Conservation (phyloP, 2,888 invertebrate species). For the Malthinus flaveolus region DNA sequence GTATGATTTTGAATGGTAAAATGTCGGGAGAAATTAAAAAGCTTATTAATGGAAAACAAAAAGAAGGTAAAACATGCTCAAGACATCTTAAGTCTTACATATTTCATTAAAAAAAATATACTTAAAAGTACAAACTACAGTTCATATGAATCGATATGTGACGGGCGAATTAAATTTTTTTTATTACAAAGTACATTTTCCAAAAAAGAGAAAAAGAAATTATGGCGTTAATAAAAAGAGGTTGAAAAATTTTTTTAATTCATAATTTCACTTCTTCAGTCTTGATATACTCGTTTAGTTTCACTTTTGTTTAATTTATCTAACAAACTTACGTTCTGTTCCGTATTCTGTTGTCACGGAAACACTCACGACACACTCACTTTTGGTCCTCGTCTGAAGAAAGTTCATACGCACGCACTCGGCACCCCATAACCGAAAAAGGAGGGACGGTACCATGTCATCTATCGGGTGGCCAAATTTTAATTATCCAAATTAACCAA, state of each 20-base stretch:
- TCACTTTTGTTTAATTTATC: constrained; percentile 33
- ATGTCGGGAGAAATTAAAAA: background rate
- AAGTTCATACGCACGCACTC: constrained; percentile 43
- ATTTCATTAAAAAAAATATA: constrained; percentile 25
- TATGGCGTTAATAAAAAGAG: constrained; percentile 34
- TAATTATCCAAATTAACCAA: constrained; percentile 13
- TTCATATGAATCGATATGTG: constrained; percentile 40
- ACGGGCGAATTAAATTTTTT: constrained; percentile 35
- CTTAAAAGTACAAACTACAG: constrained; percentile 31
- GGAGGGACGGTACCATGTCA: constrained; percentile 47
- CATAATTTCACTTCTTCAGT: constrained; percentile 42
- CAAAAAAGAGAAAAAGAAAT: constrained; percentile 33
- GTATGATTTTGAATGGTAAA: too few species aligned
- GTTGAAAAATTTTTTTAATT: constrained; percentile 37
- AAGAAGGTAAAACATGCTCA: constrained; percentile 24
- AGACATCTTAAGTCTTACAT: constrained; percentile 23
- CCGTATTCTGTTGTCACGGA: constrained; percentile 36
- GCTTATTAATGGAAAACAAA: background rate
- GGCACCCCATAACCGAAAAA: constrained; percentile 47
- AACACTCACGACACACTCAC: constrained; percentile 42
- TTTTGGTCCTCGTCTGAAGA: constrained; percentile 36
- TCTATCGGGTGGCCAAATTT: constrained; percentile 17
- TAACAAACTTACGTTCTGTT: constrained; percentile 37
- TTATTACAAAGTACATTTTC: constrained; percentile 32
- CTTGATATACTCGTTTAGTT: constrained; percentile 42